These are phyloP conservation scores for Pardalotus punctatus DNA, from an alignment of 2,113 vertebrate genomes.

Conservation along the genomic window DNA sequence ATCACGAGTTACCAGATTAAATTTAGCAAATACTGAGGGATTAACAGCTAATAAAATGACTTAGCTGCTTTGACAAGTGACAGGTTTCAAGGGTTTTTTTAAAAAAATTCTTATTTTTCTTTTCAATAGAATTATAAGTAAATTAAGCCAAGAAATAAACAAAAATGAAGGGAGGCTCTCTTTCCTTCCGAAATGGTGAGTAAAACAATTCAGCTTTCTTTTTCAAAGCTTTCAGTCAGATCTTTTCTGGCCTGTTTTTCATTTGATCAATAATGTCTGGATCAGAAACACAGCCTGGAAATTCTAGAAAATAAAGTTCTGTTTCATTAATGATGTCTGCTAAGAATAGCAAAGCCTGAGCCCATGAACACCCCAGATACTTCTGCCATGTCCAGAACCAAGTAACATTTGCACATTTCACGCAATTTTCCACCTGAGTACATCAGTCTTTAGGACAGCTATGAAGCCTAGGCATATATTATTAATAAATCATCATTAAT, in stretches of 20 bases:
- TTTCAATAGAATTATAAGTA: slow-evolving; percentile 81
- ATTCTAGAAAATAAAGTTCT: background rate
- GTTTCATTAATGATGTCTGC: background rate
- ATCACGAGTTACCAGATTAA: background rate
- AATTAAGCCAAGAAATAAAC: slow-evolving; percentile 86
- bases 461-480: background rate
- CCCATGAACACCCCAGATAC: background rate
- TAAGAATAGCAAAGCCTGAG: background rate
- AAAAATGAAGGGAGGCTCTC: slow-evolving; percentile 83
- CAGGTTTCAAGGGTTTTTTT: background rate
- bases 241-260: background rate
- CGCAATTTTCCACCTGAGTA: background rate
- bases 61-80: background rate
- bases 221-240: background rate
- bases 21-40: background rate
- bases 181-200: slow-evolving; percentile 80
- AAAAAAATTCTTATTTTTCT: background rate
- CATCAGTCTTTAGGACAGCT: background rate
- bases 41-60: background rate
- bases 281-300: background rate
- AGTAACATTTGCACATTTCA: background rate
- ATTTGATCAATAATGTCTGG: background rate
- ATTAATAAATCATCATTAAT: background rate
- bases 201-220: background rate
- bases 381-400: background rate